These are phyloP conservation scores for Amitus sp. DNA, from an alignment of 2,888 invertebrate species.

Conservation along the genomic window DNA sequence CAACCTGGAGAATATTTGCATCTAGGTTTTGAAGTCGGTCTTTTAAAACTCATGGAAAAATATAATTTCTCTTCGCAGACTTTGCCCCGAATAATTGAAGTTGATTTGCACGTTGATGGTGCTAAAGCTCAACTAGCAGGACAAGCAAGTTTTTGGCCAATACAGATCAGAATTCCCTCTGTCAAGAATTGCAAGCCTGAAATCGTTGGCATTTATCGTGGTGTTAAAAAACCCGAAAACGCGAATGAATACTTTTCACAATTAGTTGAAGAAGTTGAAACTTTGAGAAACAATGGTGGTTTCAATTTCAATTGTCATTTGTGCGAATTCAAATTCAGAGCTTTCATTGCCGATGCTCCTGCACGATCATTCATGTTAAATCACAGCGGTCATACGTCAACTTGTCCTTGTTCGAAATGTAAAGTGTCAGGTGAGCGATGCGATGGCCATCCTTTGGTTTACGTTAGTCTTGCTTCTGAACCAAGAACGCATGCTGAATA, in stretches of 20 bases:
- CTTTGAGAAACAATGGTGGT: conserved; percentile 9
- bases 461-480: not conserved
- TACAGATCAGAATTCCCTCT: conserved; percentile 10
- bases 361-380: conserved; percentile 12
- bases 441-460: not conserved
- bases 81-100: not conserved
- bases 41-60: not conserved
- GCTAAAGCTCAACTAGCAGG: not conserved
- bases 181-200: conserved; percentile 13
- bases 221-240: conserved; percentile 29
- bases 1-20: conserved; percentile 23
- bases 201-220: conserved; percentile 36
- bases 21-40: conserved; percentile 8
- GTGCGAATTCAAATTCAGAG: not conserved
- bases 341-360: conserved; percentile 11
- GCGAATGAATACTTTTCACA: conserved; percentile 25
- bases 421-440: not conserved
- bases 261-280: conserved; percentile 30
- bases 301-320: not conserved
- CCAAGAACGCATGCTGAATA: conserved; percentile 6
- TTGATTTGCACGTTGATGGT: conserved; percentile 2
- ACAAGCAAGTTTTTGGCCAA: conserved; percentile 7
- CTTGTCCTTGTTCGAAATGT: conserved; percentile 9
- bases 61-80: not conserved
- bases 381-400: not conserved